Conservation (phyloP, 1,140 invertebrate species). For the Anoplolepis gracilipes region DNA sequence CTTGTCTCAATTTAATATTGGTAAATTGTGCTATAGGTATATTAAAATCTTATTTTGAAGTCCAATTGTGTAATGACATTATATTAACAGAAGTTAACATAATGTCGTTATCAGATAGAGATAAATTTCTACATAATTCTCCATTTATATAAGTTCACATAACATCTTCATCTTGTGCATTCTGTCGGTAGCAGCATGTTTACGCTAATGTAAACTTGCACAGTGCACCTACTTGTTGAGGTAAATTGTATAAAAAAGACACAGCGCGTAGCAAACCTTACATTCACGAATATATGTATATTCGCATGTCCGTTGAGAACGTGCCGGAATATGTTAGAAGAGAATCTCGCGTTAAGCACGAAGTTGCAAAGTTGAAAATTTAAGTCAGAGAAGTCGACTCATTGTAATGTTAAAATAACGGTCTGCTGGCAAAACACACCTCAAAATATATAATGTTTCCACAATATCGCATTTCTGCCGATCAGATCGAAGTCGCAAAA, state of each 20-base stretch:
- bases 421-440: background rate
- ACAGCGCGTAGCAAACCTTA: background rate
- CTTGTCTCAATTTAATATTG: background rate
- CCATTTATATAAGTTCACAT: slow-evolving; percentile 14
- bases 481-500: background rate
- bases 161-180: background rate
- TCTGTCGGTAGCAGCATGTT: background rate
- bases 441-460: slow-evolving; percentile 29
- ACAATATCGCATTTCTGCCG: slow-evolving; percentile 18
- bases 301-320: slow-evolving; percentile 41
- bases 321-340: slow-evolving; percentile 26
- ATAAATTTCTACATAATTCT: slow-evolving; percentile 6
- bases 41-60: slow-evolving; percentile 34
- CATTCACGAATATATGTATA: slow-evolving; percentile 27
- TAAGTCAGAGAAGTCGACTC: slow-evolving; percentile 26
- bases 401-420: slow-evolving; percentile 17
- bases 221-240: slow-evolving; percentile 11
- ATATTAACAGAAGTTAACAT: slow-evolving; percentile 18
- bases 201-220: slow-evolving; percentile 6
- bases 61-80: slow-evolving; percentile 11
- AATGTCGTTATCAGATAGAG: background rate
- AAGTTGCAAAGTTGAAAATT: slow-evolving; percentile 53
- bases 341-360: slow-evolving; percentile 59
- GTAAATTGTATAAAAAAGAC: slow-evolving; percentile 46
- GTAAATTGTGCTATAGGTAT: background rate